Percentiles rank a stretch among this genome's conserved stretches.
These are phyloP conservation scores for Neosilurus mollespiculum DNA, from an alignment of 2,797 vertebrate genomes.

Conservation along the genomic window DNA sequence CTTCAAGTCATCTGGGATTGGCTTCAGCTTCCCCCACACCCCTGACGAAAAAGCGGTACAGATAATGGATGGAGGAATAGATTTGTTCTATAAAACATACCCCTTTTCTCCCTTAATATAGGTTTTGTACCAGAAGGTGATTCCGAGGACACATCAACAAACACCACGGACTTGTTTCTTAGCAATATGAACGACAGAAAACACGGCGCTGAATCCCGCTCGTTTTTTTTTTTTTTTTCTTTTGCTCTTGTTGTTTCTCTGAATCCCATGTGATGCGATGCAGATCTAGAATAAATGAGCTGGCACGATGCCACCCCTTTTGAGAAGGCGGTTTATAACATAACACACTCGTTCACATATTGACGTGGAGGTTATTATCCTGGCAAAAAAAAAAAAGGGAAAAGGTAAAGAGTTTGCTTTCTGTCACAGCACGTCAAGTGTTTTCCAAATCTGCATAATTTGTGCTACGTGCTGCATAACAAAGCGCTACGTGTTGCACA, in stretches of 20 bases:
- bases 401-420: background rate
- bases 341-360: conserved; percentile 13
- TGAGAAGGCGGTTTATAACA: conserved; percentile 3
- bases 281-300: conserved; percentile 33
- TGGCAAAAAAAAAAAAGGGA: background rate
- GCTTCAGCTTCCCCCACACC: too few species aligned
- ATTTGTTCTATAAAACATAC: too few species aligned
- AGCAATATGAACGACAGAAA: background rate
- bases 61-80: too few species aligned
- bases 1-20: too few species aligned
- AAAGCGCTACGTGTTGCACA: conserved; percentile 5
- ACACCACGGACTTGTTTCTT: background rate
- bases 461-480: conserved; percentile 26
- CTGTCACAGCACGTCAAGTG: conserved; percentile 24
- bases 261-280: conserved; percentile 18
- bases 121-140: background rate
- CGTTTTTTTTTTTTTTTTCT: background rate
- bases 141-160: background rate
- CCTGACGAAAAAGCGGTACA: too few species aligned
- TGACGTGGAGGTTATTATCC: conserved; percentile 13
- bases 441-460: conserved; percentile 16
- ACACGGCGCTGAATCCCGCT: background rate
- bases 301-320: conserved; percentile 15
- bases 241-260: background rate
- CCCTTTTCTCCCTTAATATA: background rate